These are phyloP conservation scores for Scelioninae gen. 2 DNA, from an alignment of 2,888 invertebrate genomes.

Conservation along the genomic window DNA sequence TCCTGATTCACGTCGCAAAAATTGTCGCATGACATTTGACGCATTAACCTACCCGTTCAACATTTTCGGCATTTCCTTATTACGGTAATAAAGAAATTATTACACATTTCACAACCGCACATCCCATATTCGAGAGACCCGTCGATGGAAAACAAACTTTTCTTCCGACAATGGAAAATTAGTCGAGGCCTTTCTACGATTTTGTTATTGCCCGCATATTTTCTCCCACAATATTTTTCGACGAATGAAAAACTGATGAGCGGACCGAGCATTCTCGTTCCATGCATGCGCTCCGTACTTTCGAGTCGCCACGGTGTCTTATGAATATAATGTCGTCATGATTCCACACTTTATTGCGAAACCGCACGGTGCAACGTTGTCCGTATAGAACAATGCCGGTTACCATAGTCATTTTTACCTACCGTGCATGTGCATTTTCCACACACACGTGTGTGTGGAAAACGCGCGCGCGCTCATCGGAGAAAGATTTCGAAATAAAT, in stretches of 20 bases:
- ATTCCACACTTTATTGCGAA: constrained; percentile 69
- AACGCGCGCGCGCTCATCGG: no score
- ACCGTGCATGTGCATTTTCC: constrained; percentile 51
- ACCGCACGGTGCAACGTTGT: constrained; percentile 63
- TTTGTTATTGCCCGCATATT: constrained; percentile 20
- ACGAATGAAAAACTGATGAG: constrained; percentile 38
- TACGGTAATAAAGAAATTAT: no score
- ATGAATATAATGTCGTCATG: constrained; percentile 67
- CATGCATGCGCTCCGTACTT: constrained; percentile 50
- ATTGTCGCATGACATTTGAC: no score
- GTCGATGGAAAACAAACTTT: no score
- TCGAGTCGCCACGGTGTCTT: constrained; percentile 60
- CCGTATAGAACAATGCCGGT: constrained; percentile 66
- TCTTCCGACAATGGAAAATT: neutral
- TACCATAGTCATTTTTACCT: constrained; percentile 55
- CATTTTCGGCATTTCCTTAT: no score
- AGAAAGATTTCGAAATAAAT: constrained; percentile 47
- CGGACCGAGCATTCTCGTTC: neutral
- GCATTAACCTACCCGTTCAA: no score
- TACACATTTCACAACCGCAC: neutral
- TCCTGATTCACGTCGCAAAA: no score
- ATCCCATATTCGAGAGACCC: no score
- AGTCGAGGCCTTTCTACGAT: constrained; percentile 6
- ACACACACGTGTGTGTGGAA: no score
- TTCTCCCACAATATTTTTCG: constrained; percentile 39